These are phyloP conservation scores for Heliconius hortense DNA, from an alignment of 2,888 invertebrate species.

Conservation along the genomic window DNA sequence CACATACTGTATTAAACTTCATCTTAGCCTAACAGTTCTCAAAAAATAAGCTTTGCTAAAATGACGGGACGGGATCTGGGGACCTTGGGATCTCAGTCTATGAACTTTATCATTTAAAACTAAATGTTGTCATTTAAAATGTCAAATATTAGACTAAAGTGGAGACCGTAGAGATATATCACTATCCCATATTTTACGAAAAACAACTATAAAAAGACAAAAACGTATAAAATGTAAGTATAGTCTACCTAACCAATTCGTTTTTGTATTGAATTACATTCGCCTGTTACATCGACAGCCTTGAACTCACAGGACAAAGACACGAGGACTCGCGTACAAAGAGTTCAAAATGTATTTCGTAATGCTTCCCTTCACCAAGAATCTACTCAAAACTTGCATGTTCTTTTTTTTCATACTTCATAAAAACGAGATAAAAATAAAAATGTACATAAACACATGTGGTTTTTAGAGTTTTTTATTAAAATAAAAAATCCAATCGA, in stretches of 20 bases:
- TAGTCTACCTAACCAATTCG: not conserved
- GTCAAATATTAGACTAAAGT: not conserved
- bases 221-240: not conserved
- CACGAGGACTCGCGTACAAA: conserved; percentile 36
- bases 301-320: conserved; percentile 43
- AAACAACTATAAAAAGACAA: not conserved
- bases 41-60: too few species aligned
- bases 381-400: conserved; percentile 22
- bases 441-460: not conserved
- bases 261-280: conserved; percentile 15
- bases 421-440: conserved; percentile 4
- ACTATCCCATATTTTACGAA: not conserved
- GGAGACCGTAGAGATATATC: not conserved
- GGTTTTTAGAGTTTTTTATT: not conserved
- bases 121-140: not conserved
- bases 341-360: conserved; percentile 36
- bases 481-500: not conserved
- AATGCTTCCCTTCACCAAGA: conserved; percentile 37
- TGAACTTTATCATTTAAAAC: not conserved
- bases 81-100: too few species aligned
- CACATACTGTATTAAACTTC: too few species aligned
- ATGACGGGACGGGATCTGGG: too few species aligned
- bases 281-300: conserved; percentile 34
- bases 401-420: conserved; percentile 8
- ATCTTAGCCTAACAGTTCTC: too few species aligned